Evolutionary conservation across 2,888 invertebrate species (phyloP).

Genomic region (Tricholauxania praeusta): DNA sequence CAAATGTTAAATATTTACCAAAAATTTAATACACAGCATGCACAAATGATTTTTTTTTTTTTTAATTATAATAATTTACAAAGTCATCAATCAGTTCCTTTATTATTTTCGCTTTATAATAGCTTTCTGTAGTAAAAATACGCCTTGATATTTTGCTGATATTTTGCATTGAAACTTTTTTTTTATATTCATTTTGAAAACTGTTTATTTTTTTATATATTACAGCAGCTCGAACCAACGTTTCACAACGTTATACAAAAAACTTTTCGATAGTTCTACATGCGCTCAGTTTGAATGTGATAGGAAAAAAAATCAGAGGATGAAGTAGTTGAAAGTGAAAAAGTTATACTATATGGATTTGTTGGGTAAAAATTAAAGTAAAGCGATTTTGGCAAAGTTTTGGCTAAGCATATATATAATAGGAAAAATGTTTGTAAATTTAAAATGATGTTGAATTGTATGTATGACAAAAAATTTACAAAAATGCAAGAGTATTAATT

Average conservation of each 20-base stretch:
- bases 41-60: constrained; percentile 37
- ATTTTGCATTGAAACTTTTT: constrained; percentile 35
- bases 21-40: too few relatives aligned
- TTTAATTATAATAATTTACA: constrained; percentile 38
- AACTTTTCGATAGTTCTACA: constrained; percentile 8
- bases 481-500: constrained; percentile 32
- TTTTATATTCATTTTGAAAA: not conserved
- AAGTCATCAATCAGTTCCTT: constrained; percentile 35
- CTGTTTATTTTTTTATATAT: constrained; percentile 13
- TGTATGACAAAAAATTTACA: constrained; percentile 19
- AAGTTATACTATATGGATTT: constrained; percentile 22
- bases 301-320: constrained; percentile 6
- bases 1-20: too few relatives aligned
- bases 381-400: constrained; percentile 23
- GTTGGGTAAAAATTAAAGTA: not conserved
- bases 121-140: constrained; percentile 8
- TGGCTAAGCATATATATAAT: constrained; percentile 15
- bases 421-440: constrained; percentile 24
- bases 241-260: constrained; percentile 24
- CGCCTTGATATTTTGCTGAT: constrained; percentile 17
- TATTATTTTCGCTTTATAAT: constrained; percentile 39
- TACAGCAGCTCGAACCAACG: constrained; percentile 32
- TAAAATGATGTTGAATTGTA: constrained; percentile 26
- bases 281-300: constrained; percentile 36
- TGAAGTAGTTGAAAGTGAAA: constrained; percentile 7